Conservation (phyloP, 2,888 invertebrate genomes). For the Xanthorhoe spadicearia region DNA sequence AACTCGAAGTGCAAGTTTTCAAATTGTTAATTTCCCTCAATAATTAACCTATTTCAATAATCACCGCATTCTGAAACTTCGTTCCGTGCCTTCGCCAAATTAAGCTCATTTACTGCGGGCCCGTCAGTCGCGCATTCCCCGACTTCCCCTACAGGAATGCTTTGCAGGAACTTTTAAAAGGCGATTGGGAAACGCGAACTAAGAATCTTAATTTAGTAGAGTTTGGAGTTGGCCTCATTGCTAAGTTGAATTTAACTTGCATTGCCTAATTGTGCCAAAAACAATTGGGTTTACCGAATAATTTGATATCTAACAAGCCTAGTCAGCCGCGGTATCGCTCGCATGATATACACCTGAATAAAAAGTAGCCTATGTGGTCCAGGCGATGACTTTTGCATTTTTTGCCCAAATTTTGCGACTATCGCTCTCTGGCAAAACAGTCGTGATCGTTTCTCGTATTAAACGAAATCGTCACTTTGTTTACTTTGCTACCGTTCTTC, state of each 20-base stretch:
- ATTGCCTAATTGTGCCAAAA: no score
- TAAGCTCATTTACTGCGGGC: slow-evolving; percentile 66
- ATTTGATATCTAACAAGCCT: no score
- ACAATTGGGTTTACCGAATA: no score
- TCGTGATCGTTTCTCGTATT: no score
- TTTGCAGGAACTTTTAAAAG: slow-evolving; percentile 36
- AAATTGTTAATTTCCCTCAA: slow-evolving; percentile 37
- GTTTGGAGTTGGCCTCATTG: slow-evolving; percentile 7
- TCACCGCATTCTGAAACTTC: slow-evolving; percentile 34
- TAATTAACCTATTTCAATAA: slow-evolving; percentile 40
- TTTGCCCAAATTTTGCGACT: no score
- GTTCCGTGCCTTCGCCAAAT: slow-evolving; percentile 72
- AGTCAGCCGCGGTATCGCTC: no score
- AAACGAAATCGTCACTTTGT: no score
- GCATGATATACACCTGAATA: no score
- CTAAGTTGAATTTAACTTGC: background rate
- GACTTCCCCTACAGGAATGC: slow-evolving; percentile 26
- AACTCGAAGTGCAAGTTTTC: slow-evolving; percentile 22
- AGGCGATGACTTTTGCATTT: no score
- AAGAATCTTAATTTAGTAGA: slow-evolving; percentile 27
- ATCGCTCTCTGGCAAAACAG: no score
- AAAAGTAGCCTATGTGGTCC: no score
- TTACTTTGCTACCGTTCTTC: no score
- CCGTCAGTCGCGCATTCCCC: slow-evolving; percentile 41
- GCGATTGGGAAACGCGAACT: slow-evolving; percentile 30